Evolutionary conservation across 2,888 invertebrate genomes (phyloP).

Genomic region (Hermaeophaga mercurialis): DNA sequence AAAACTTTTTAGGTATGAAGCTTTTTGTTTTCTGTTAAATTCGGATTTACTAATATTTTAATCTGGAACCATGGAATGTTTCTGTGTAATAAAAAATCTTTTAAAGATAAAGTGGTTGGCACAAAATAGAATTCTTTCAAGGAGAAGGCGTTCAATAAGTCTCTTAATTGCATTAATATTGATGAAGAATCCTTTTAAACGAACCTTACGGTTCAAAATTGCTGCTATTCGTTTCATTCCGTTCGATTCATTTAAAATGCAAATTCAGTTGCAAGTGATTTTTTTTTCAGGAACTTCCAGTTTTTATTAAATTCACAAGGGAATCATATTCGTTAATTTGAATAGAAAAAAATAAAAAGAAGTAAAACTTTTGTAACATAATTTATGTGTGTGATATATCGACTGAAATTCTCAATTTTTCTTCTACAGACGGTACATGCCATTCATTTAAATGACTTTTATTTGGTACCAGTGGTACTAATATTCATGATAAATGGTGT

Average conservation of each 20-base stretch:
- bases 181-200: conserved; percentile 18
- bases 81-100: too few species aligned
- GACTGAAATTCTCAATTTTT: too few species aligned
- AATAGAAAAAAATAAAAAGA: conserved; percentile 1
- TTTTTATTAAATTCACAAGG: conserved; percentile 11
- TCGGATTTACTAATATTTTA: too few species aligned
- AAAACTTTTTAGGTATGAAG: too few species aligned
- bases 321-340: conserved; percentile 4
- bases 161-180: conserved; percentile 23
- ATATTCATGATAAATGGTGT: too few species aligned
- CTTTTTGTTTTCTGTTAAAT: too few species aligned
- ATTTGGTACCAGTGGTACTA: too few species aligned
- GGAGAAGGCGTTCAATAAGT: conserved; percentile 3
- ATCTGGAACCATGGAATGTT: too few species aligned
- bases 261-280: conserved; percentile 16
- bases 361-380: background rate
- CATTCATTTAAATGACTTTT: too few species aligned
- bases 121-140: background rate
- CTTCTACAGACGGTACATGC: too few species aligned
- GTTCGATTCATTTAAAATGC: conserved; percentile 12
- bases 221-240: conserved; percentile 13
- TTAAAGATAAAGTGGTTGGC: background rate
- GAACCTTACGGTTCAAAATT: conserved; percentile 8
- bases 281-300: background rate
- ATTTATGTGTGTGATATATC: too few species aligned